Evolutionary conservation across 2,113 vertebrate genomes (phyloP).

Genomic region (Riparia riparia): DNA sequence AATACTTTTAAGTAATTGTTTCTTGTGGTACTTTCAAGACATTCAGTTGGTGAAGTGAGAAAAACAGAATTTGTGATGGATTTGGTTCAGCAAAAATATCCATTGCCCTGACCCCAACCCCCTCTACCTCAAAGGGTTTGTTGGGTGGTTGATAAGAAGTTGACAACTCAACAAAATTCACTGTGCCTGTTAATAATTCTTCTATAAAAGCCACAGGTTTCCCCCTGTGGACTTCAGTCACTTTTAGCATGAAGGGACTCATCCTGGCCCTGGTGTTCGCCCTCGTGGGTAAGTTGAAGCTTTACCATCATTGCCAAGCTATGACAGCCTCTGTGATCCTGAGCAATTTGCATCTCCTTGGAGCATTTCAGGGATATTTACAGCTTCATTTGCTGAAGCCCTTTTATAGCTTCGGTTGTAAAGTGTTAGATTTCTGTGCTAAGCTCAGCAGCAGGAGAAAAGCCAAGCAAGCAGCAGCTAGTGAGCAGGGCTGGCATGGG

Average conservation of each 20-base stretch:
- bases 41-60: not conserved
- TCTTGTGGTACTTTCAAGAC: not conserved
- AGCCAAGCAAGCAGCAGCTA: not conserved
- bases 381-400: not conserved
- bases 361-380: not conserved
- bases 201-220: conserved; percentile 67
- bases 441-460: not conserved
- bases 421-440: not conserved
- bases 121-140: not conserved
- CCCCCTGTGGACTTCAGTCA: not conserved
- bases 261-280: conserved; percentile 67
- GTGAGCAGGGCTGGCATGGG: rapidly evolving
- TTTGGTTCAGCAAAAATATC: not conserved
- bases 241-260: conserved; percentile 81
- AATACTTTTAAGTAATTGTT: not conserved
- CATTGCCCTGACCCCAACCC: not conserved
- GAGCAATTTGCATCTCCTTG: not conserved
- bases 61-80: not conserved
- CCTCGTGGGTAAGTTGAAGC: conserved; percentile 53
- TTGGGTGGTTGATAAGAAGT: conserved; percentile 55
- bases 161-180: conserved; percentile 49
- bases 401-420: not conserved
- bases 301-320: not conserved
- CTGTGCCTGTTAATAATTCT: conserved; percentile 21
- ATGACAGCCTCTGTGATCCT: not conserved